These are phyloP conservation scores for Hystrix cristata DNA, from an alignment of 2,113 vertebrate genomes.

Conservation along the genomic window DNA sequence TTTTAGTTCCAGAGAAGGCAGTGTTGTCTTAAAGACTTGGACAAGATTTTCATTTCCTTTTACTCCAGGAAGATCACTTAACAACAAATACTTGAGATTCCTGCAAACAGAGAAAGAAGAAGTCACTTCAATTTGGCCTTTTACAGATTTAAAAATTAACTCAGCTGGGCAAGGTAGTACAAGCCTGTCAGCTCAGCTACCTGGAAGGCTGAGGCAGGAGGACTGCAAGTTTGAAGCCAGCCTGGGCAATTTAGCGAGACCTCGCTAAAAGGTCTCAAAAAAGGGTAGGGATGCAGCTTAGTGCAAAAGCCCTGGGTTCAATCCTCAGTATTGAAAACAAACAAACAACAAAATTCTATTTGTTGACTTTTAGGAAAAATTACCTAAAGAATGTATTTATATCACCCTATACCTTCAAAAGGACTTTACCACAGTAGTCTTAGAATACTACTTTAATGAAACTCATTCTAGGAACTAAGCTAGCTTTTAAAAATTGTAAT, in stretches of 20 bases:
- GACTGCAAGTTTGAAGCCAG: not conserved
- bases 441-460: slow-evolving; percentile 53
- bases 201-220: not conserved
- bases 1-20: slow-evolving; percentile 91
- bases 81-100: slow-evolving; percentile 94
- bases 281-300: not conserved
- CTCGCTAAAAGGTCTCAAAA: not conserved
- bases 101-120: slow-evolving; percentile 86
- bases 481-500: not conserved
- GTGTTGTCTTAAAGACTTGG: slow-evolving; percentile 89
- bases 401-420: slow-evolving; percentile 23
- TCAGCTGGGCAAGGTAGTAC: not conserved
- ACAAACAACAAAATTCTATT: not conserved
- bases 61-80: slow-evolving; percentile 96
- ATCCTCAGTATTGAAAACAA: not conserved
- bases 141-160: slow-evolving; percentile 56
- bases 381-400: not conserved
- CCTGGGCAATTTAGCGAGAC: not conserved
- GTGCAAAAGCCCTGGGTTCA: not conserved
- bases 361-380: slow-evolving; percentile 53
- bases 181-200: not conserved
- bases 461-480: slow-evolving; percentile 1
- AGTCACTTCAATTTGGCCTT: slow-evolving; percentile 36
- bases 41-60: slow-evolving; percentile 90
- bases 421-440: slow-evolving; percentile 8